A percentile compares a stretch with the other conserved stretches of the same genome.
Evolutionary conservation across 1,140 invertebrate species (phyloP).

Genomic region (Oryctes rhinoceros): DNA sequence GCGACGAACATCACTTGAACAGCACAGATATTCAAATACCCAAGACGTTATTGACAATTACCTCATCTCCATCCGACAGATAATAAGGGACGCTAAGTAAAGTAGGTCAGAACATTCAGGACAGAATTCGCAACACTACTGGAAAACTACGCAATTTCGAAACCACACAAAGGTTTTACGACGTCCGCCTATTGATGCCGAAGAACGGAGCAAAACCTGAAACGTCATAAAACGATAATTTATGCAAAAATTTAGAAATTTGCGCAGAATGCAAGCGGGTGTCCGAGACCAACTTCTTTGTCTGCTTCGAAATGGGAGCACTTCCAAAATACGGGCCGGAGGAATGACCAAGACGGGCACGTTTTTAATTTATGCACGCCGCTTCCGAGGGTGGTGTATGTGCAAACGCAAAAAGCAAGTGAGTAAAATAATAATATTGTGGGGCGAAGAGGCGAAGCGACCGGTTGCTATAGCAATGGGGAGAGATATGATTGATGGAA

Average conservation of each 20-base stretch:
- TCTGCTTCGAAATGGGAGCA: constrained; percentile 15
- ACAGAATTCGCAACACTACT: constrained; percentile 23
- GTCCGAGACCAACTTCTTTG: neutral
- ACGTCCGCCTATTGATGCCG: neutral
- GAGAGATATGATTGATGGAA: constrained; percentile 38
- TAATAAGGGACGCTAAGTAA: neutral
- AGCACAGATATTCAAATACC: constrained; percentile 6
- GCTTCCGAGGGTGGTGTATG: neutral
- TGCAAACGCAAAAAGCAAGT: neutral
- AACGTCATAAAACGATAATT: constrained; percentile 26
- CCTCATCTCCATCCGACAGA: neutral
- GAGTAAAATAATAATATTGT: constrained; percentile 12
- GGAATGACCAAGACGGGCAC: constrained; percentile 20
- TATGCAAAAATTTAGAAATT: constrained; percentile 32
- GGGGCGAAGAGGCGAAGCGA: neutral
- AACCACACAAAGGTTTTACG: constrained; percentile 19
- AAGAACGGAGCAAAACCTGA: neutral
- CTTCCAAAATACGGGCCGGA: neutral
- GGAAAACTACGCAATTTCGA: constrained; percentile 17
- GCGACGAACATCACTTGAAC: neutral
- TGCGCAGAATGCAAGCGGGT: neutral
- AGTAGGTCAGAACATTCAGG: constrained; percentile 10
- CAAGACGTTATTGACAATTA: neutral
- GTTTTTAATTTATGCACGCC: constrained; percentile 28
- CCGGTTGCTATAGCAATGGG: constrained; percentile 3